phyloP scores from a whole-genome alignment of 2,113 vertebrate genomes.

The Pelecanus crispus region DNA sequence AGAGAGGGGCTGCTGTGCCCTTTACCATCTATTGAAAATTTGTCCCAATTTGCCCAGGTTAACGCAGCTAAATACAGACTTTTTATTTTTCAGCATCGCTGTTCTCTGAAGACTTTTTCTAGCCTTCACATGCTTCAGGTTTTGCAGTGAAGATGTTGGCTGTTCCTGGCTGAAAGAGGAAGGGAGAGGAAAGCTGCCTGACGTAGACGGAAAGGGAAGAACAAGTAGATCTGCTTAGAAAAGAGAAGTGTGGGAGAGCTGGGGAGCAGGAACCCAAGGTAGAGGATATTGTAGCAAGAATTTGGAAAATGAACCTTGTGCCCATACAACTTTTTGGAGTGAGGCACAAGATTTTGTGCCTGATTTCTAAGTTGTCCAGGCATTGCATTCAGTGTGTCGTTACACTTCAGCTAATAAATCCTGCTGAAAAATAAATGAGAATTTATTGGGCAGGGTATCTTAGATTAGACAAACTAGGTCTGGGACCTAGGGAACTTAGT shows the following conservation, averaged over 20 bases:
- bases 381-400: neutral
- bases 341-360: neutral
- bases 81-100: neutral
- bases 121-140: neutral
- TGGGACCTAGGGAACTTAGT: neutral
- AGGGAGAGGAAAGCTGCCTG: neutral
- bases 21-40: neutral
- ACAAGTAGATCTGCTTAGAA: neutral
- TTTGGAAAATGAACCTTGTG: neutral
- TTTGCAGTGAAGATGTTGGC: neutral
- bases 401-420: neutral
- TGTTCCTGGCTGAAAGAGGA: neutral
- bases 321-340: neutral
- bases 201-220: neutral
- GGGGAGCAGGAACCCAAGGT: fast-evolving
- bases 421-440: neutral
- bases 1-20: neutral
- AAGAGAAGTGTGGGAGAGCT: neutral
- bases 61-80: neutral
- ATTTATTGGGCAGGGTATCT: neutral
- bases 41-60: neutral
- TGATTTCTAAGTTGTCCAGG: neutral
- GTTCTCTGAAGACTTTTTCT: neutral
- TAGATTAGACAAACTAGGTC: constrained; percentile 1
- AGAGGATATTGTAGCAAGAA: neutral